These are phyloP conservation scores for Malurus melanocephalus DNA, from an alignment of 2,113 vertebrate genomes.

Conservation along the genomic window DNA sequence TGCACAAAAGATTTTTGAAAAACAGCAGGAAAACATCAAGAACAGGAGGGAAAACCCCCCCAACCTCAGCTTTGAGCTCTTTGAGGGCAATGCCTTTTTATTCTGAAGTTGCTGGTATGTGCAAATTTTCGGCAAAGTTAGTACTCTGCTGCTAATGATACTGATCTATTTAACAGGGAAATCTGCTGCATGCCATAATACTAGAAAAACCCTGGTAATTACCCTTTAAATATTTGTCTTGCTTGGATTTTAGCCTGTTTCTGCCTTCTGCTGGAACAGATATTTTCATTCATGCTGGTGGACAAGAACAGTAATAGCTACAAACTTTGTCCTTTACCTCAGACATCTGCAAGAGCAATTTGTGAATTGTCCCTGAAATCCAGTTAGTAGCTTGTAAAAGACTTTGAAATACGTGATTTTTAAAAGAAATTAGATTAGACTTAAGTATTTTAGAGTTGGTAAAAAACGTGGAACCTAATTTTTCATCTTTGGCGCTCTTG, in stretches of 20 bases:
- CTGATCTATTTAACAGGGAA: background rate
- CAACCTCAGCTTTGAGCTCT: background rate
- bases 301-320: background rate
- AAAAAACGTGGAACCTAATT: conserved; percentile 12
- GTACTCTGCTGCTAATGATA: background rate
- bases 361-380: background rate
- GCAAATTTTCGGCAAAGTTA: background rate
- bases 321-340: background rate
- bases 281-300: background rate
- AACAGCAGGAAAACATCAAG: conserved; percentile 2
- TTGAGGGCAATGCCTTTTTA: background rate
- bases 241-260: background rate
- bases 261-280: background rate
- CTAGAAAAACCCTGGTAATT: background rate
- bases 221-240: background rate
- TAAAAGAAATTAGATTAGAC: conserved; percentile 16
- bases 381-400: background rate
- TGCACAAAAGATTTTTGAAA: background rate
- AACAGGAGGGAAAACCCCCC: background rate
- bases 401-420: conserved; percentile 19
- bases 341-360: background rate
- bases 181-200: background rate
- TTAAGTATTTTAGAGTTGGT: conserved; percentile 17
- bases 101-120: background rate
- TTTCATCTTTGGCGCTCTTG: conserved; percentile 16